Conservation (phyloP, 1,140 invertebrate species). For the Ceratina calcarata region DNA sequence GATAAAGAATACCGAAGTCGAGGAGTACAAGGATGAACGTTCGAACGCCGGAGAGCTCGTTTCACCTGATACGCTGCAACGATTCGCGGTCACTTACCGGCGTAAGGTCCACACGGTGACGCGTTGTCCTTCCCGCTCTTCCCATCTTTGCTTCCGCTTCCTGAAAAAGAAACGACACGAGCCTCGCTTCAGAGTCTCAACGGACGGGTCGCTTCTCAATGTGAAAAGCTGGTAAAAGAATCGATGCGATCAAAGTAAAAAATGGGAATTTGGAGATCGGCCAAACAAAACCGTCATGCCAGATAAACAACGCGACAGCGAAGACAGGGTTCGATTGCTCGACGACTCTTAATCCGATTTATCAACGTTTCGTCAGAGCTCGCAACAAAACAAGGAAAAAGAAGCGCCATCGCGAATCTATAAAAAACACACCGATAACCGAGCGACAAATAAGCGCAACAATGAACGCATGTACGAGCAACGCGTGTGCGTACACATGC, state of each 20-base stretch:
- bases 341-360: too few relatives aligned
- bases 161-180: conserved; percentile 79
- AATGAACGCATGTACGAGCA: too few relatives aligned
- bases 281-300: conserved; percentile 26
- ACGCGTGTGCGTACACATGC: too few relatives aligned
- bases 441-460: too few relatives aligned
- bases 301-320: conserved; percentile 1
- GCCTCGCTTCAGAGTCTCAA: not conserved
- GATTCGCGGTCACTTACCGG: conserved; percentile 71
- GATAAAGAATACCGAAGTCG: not conserved
- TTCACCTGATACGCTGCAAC: not conserved
- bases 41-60: not conserved
- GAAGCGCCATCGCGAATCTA: too few relatives aligned
- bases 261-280: conserved; percentile 12
- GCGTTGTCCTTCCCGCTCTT: conserved; percentile 85
- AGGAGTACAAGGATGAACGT: too few relatives aligned
- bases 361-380: too few relatives aligned
- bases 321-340: too few relatives aligned
- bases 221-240: not conserved
- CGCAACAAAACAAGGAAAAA: too few relatives aligned
- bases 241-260: not conserved
- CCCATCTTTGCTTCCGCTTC: conserved; percentile 85
- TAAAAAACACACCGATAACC: too few relatives aligned
- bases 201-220: not conserved
- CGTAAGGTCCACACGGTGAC: conserved; percentile 83